Evolutionary conservation across 2,888 invertebrate species (phyloP), one percentile per base, ranked within the genome.

Genomic region (Cerceris ruficornis): DNA sequence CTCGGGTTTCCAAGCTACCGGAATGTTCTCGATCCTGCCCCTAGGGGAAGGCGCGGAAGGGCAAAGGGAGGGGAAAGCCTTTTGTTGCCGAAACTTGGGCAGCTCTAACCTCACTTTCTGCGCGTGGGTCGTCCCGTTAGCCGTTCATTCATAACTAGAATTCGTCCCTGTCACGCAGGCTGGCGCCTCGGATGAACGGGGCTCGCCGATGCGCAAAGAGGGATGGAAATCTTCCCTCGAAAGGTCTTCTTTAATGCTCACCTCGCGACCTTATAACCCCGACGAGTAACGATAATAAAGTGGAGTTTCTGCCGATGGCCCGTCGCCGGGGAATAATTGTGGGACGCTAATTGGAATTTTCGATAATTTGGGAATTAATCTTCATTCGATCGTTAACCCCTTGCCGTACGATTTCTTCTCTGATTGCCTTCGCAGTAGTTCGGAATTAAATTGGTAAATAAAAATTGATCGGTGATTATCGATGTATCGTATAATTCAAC

Each of bases 161-260:
- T 41, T 55, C 15, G 46, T 64, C 52, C 49, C 2, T 6, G 17
- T 46, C 46, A 49, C 28, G 46, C 6, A 4, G 8, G 17, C 41
- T 4, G 54, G 15, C 59, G 54, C 57, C 52, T 74, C 61, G 71
- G 65, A 69, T 55, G 42, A 59, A 69, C 9, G 49, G 42, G 52
- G 46, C 68, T 68, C 61, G n/a, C 49, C 2, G 43, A 17, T 13
- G 57, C 15, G 28, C 8, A 43, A 0, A 15, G 54, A n/a, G 54
- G 14, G 8, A 61, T 60, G 42, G 43, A 73, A 52, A 42, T 49
- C 55, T 50, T 28, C 39, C 52, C 41, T 60, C 50, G 74, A 43
- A 57, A 66, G 71, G 17, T 82, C 74, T 78, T 72, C 75, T 72
- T 81, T 72, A 75, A 77, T 49, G 43, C 42, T 72, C 57, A 50